Evolutionary conservation across 1,140 invertebrate genomes (phyloP), one percentile per base, ranked within the genome.

Genomic region (Tribolium castaneum): DNA sequence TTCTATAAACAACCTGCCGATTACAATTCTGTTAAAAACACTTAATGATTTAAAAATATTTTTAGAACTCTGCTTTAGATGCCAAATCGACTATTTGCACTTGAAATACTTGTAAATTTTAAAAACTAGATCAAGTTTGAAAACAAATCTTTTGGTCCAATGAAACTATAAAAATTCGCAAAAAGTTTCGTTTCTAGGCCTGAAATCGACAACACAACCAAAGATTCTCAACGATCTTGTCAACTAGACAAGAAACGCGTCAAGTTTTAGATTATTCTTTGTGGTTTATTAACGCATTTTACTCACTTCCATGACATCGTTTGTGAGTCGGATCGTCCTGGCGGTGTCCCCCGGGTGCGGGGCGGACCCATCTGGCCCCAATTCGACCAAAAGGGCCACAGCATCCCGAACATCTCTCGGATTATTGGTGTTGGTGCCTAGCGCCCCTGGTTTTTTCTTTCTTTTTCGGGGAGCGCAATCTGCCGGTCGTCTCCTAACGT

Each of bases 401-500:
- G 86, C 83, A 86, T 90, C 83, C 85, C 87, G 79, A 6, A 82
- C 51, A 22, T 83, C 82, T 25, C 84, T 88, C 86, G 80, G 86
- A 85, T 82, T 89, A 83, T 84, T 88, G 85, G 49, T 85, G 73
- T 80, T 89, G 84, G 84, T 89, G 79, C 91, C 88, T 84, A 87
- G 88, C 83, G 86, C 88, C 9, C 90, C 86, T 0, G 93, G 93
- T 87, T 97, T 97, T 90, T 98, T 98, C 91, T 97, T 97, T 12
- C 95, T 90, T 83, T 96, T 94, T 70, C 96, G 89, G 9, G 95
- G 95, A 85, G 96, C 95, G 81, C 94, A 93, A 87, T 98, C 96
- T 6, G 95, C 94, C 59, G 96, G 96, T 83, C 95, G 90, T 84
- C 95, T 90, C 79, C 95, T 90, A 85, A 98, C 96, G 87, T 98